Base-by-base conservation (phyloP, 2,797 vertebrate genomes). In the Oreortyx pictus region DNA sequence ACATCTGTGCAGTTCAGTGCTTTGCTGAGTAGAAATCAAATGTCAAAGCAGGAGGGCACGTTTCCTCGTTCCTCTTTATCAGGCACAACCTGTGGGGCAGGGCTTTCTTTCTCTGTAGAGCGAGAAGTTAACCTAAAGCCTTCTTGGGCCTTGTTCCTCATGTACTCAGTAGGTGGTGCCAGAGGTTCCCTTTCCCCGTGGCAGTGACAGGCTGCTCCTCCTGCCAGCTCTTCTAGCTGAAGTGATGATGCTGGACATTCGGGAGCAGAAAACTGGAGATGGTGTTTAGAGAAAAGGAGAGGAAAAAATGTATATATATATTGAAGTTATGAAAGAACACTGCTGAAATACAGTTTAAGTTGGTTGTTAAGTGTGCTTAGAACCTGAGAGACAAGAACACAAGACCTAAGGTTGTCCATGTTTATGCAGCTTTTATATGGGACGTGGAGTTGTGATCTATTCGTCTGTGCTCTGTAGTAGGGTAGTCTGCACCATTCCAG, bases 101-200 rank as follows among this genome's bases (percentile, higher is more conserved):
- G 44, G 70, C 5, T 33, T 68, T 65, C 43, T 52, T 77, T 31
- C 66, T 23, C 15, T 9, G 6, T 35, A 27, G 47, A 57, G 33
- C 0, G 78, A 73, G 75, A 68, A 54, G 8, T 22, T 7, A 76
- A 16, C 35, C 64, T 77, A 18, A 70, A 1, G 50, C 50, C 64
- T 47, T n/a, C 50, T 2, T 27, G 17, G 61, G 74, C 49, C 93
- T 87, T 78, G 89, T 95, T 93, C 95, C 95, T 92, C 68, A 78
- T 88, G 43, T 77, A 87, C 92, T 95, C 95, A 94, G 91, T 94
- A 94, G 94, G 87, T 96, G 94, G 95, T 94, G 94, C 95, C 95
- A 96, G 94, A 96, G 95, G 81, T 88, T 92, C 88, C 93, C 92
- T 95, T 96, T 96, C 83, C 73, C 64, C 50, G 29, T 5, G 0